phyloP scores from a whole-genome alignment of 2,888 invertebrate genomes.

The Macrophya annulata region DNA sequence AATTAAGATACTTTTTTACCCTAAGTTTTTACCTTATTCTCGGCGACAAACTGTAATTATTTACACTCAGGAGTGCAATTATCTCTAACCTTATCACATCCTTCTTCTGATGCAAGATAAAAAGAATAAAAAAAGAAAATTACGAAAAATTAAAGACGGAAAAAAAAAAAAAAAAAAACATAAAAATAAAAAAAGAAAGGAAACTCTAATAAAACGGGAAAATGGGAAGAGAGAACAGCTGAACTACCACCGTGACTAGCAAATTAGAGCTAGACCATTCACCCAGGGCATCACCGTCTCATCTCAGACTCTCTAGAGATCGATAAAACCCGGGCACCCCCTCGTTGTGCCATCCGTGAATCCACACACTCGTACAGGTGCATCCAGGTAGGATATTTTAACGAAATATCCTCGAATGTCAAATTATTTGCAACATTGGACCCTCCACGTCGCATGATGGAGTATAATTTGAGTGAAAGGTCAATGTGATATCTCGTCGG shows the following conservation, averaged over 20 bases:
- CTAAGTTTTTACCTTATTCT: neutral
- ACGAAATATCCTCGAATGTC: neutral
- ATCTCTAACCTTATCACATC: neutral
- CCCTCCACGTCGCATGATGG: neutral
- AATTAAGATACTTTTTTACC: slow-evolving; percentile 26
- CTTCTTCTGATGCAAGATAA: neutral
- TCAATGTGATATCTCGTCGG: neutral
- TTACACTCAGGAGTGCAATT: slow-evolving; percentile 42
- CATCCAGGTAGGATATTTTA: neutral
- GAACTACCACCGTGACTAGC: slow-evolving; percentile 16
- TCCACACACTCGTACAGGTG: slow-evolving; percentile 22
- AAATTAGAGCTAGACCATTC: slow-evolving; percentile 27
- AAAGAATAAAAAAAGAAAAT: too few species aligned
- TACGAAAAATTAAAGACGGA: neutral
- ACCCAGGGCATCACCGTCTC: neutral
- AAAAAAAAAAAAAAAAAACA: neutral
- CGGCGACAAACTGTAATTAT: slow-evolving; percentile 33
- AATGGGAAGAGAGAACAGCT: neutral
- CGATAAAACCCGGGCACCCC: slow-evolving; percentile 19
- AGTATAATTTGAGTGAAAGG: neutral
- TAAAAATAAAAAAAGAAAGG: neutral
- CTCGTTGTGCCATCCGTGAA: neutral
- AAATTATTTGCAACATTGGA: neutral
- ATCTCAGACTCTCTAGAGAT: slow-evolving; percentile 26
- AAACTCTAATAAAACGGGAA: neutral